phyloP scores from a whole-genome alignment of 2,797 vertebrate species.

The Falco peregrinus region DNA sequence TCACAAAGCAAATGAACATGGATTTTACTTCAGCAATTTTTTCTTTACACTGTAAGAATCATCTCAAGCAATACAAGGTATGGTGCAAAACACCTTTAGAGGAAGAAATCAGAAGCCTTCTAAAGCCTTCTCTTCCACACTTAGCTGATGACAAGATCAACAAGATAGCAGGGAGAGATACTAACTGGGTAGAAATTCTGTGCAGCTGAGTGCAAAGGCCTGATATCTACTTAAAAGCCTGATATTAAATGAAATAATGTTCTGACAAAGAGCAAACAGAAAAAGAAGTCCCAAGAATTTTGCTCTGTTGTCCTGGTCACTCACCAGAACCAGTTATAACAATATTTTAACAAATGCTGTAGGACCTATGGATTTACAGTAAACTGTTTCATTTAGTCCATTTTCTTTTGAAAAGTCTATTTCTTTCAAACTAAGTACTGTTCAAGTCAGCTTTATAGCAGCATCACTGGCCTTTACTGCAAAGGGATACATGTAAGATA shows the following conservation, averaged over 20 bases:
- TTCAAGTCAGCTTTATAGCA: not conserved
- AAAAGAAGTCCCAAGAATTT: not conserved
- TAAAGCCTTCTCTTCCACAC: not conserved
- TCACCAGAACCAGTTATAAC: not conserved
- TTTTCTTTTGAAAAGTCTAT: no score
- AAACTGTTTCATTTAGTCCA: not conserved
- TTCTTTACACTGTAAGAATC: not conserved
- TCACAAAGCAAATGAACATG: not conserved
- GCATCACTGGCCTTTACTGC: not conserved
- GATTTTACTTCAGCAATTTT: not conserved
- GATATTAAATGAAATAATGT: not conserved
- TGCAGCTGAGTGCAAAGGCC: not conserved
- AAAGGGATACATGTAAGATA: not conserved
- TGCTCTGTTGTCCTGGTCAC: not conserved
- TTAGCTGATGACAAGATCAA: not conserved
- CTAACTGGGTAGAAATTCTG: not conserved
- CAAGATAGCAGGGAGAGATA: not conserved
- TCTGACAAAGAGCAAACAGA: not conserved
- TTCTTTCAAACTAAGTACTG: not conserved
- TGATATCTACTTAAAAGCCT: not conserved
- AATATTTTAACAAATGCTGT: not conserved
- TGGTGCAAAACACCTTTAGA: not conserved
- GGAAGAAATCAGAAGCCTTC: not conserved
- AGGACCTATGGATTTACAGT: not conserved
- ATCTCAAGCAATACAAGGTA: not conserved